Conservation (phyloP, 2,113 vertebrate species). For the Plecturocebus donacophilus region DNA sequence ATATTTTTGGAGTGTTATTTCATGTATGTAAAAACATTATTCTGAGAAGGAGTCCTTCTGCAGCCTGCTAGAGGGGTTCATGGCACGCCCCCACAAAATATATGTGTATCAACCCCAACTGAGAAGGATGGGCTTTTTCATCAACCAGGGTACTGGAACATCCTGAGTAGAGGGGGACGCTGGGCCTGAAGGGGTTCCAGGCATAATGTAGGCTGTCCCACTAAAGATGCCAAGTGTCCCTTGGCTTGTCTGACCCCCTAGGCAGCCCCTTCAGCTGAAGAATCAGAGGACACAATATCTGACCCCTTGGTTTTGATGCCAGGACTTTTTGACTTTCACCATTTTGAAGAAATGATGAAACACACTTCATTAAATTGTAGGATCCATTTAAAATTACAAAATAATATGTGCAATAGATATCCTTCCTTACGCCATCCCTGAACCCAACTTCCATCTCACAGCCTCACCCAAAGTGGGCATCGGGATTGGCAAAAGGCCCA, state of each 20-base stretch:
- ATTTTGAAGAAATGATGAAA: neutral
- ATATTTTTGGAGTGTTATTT: neutral
- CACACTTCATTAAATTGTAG: neutral
- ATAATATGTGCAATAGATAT: neutral
- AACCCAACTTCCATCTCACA: neutral
- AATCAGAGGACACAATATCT: neutral
- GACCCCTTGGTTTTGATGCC: neutral
- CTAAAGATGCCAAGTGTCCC: neutral
- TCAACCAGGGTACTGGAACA: too few relatives aligned
- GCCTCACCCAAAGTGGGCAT: neutral
- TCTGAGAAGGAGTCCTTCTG: neutral
- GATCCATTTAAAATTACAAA: neutral
- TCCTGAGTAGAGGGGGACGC: neutral
- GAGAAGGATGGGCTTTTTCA: neutral
- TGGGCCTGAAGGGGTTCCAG: too few relatives aligned
- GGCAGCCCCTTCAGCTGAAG: neutral
- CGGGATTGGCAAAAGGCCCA: neutral
- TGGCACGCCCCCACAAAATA: neutral
- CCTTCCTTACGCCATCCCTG: neutral
- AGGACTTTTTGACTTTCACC: neutral
- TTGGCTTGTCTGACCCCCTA: too few relatives aligned
- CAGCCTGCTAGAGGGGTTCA: neutral
- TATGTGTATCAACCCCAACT: neutral
- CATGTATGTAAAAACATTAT: neutral
- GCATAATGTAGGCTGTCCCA: fast-evolving